A percentile compares a stretch with the other conserved stretches of the same genome.
Evolutionary conservation across 2,797 vertebrate species (phyloP).

Genomic region (Rhinella marina): DNA sequence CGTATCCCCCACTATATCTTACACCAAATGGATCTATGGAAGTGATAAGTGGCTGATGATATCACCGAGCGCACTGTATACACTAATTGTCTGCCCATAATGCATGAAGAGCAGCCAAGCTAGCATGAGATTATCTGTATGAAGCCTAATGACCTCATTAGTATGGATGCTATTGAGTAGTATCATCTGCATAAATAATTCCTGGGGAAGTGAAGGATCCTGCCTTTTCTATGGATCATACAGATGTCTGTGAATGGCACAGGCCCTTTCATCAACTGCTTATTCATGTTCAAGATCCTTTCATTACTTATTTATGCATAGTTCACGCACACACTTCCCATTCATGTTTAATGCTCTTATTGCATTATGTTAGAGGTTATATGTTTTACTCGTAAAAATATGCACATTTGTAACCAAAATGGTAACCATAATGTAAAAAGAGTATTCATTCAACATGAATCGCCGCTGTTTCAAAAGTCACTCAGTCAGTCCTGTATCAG

Average conservation of each 20-base stretch:
- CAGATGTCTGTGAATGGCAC: slow-evolving; percentile 1
- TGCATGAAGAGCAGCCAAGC: neutral
- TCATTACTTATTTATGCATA: slow-evolving; percentile 2
- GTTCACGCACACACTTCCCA: neutral
- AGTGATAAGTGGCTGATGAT: neutral
- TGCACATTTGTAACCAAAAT: too few species aligned
- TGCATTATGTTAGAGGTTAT: neutral
- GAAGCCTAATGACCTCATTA: slow-evolving; percentile 43
- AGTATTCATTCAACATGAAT: neutral
- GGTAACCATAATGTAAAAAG: neutral
- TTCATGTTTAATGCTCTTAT: slow-evolving; percentile 14
- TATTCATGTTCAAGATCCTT: neutral
- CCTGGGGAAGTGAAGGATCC: neutral
- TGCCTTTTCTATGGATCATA: slow-evolving; percentile 23
- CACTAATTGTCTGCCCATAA: slow-evolving; percentile 15
- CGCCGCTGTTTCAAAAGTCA: neutral
- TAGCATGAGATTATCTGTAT: slow-evolving; percentile 37
- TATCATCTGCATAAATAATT: slow-evolving; percentile 39
- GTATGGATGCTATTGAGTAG: slow-evolving; percentile 6
- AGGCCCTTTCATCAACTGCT: slow-evolving; percentile 3
- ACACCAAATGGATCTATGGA: neutral
- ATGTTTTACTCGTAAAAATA: slow-evolving; percentile 9
- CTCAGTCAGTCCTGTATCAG: neutral
- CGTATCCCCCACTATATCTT: neutral
- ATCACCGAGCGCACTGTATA: neutral